A percentile compares a stretch with the other conserved stretches of the same genome.
These are phyloP conservation scores for Gadus macrocephalus DNA, from an alignment of 2,113 vertebrate species.

Conservation along the genomic window DNA sequence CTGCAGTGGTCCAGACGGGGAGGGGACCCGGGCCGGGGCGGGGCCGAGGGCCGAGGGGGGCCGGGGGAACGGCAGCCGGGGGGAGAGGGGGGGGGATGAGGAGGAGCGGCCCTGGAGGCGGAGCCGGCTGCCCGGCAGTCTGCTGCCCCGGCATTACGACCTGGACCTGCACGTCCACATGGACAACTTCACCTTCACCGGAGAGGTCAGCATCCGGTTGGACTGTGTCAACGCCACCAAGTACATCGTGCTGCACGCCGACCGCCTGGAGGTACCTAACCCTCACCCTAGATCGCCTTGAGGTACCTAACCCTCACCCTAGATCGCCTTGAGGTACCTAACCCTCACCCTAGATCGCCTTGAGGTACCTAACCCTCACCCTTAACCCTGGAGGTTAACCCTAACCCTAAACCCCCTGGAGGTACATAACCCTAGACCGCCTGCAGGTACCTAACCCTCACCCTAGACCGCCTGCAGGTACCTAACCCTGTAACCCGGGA, in stretches of 20 bases:
- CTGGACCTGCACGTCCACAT: slow-evolving; percentile 83
- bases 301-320: too few relatives aligned
- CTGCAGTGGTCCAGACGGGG: slow-evolving; percentile 61
- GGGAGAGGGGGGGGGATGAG: slow-evolving; percentile 54
- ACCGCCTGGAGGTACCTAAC: slow-evolving; percentile 72
- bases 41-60: slow-evolving; percentile 28
- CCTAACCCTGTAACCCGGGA: too few relatives aligned
- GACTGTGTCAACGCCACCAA: slow-evolving; percentile 85
- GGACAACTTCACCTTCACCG: slow-evolving; percentile 97
- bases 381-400: too few relatives aligned
- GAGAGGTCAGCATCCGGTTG: slow-evolving; percentile 89
- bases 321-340: too few relatives aligned
- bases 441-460: too few relatives aligned
- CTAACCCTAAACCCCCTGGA: too few relatives aligned
- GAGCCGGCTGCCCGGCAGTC: slow-evolving; percentile 75
- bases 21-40: slow-evolving; percentile 43
- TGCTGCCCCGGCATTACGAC: slow-evolving; percentile 91
- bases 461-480: too few relatives aligned
- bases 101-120: slow-evolving; percentile 81
- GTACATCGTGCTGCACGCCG: slow-evolving; percentile 88
- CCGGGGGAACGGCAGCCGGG: slow-evolving; percentile 58
- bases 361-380: too few relatives aligned
- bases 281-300: too few relatives aligned
- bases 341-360: too few relatives aligned
- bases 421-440: too few relatives aligned